phyloP scores from a whole-genome alignment of 2,888 invertebrate species.

The Piscicola geometra region DNA sequence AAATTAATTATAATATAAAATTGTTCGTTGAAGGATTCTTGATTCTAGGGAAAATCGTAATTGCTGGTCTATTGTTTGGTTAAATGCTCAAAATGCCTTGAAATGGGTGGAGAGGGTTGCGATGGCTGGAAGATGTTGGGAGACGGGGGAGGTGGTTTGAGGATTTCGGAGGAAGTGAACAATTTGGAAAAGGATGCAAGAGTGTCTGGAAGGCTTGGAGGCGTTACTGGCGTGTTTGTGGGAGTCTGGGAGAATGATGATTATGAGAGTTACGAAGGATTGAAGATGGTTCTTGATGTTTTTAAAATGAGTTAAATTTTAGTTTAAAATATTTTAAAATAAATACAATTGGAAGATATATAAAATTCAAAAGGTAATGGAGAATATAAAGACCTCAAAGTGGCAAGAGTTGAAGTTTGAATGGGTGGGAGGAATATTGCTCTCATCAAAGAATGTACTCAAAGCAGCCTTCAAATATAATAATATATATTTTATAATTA shows the following conservation, averaged over 20 bases:
- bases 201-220: conserved; percentile 87
- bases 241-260: conserved; percentile 65
- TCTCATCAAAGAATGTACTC: conserved; percentile 89
- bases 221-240: conserved; percentile 88
- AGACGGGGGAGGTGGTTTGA: conserved; percentile 15
- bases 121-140: not conserved
- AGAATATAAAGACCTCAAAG: conserved; percentile 15
- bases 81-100: not conserved
- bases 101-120: not conserved
- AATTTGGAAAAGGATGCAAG: conserved; percentile 80
- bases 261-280: conserved; percentile 33
- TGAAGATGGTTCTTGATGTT: not conserved
- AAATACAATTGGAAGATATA: not conserved
- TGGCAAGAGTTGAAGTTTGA: conserved; percentile 22
- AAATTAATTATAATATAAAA: no score
- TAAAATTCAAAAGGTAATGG: not conserved
- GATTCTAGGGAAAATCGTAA: no score
- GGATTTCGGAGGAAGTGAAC: conserved; percentile 43
- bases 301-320: not conserved
- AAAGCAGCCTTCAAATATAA: conserved; percentile 73
- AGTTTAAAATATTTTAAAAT: not conserved
- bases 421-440: conserved; percentile 27
- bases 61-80: not conserved
- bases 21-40: no score
- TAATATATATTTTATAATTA: conserved; percentile 25